phyloP scores from a whole-genome alignment of 2,797 vertebrate species.

The Chromobotia macracanthus region DNA sequence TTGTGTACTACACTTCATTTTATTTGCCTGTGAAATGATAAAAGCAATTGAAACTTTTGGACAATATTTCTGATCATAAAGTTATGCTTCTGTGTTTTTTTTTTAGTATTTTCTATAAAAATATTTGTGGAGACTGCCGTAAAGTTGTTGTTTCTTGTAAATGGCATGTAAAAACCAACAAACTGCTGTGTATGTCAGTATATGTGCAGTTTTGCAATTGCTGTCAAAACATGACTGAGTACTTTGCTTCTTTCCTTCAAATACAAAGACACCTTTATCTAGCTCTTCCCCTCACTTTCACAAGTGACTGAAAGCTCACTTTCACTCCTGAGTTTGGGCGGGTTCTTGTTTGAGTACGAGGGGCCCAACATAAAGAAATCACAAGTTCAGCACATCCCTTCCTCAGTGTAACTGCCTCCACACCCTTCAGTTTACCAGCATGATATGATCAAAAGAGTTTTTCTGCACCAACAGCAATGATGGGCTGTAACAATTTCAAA shows the following conservation, averaged over 20 bases:
- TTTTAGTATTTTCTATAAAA: no score
- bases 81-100: no score
- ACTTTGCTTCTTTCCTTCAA: neutral
- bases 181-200: neutral
- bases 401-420: constrained; percentile 3
- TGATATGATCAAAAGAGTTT: constrained; percentile 13
- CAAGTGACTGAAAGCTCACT: constrained; percentile 17
- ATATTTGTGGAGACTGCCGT: no score
- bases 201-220: neutral
- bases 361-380: no score
- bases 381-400: neutral
- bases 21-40: no score
- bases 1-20: no score
- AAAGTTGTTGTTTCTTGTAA: no score
- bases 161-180: no score
- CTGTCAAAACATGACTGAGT: neutral
- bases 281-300: neutral
- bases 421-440: neutral
- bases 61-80: no score
- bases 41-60: no score
- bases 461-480: neutral
- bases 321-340: constrained; percentile 21
- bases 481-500: no score
- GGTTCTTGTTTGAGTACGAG: constrained; percentile 14
- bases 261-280: constrained; percentile 33